Conservation (phyloP, 2,888 invertebrate species). For the Lepetodrilus schrolli region DNA sequence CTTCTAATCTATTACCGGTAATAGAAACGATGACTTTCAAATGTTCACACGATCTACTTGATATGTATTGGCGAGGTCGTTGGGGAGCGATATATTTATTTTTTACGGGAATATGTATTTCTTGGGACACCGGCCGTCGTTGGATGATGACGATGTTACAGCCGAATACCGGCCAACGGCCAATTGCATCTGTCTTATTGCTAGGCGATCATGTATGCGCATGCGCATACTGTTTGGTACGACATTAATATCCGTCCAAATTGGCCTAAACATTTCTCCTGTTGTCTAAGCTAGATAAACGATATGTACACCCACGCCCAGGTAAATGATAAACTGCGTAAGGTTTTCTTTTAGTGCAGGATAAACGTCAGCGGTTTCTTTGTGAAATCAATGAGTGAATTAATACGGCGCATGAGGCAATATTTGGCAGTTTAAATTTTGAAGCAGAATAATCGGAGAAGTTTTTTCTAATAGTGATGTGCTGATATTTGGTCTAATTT, state of each 20-base stretch:
- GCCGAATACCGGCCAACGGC: not conserved
- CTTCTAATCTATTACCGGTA: too few relatives aligned
- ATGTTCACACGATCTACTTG: too few relatives aligned
- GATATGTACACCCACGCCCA: not conserved
- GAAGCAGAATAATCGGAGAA: conserved; percentile 4
- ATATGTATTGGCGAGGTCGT: too few relatives aligned
- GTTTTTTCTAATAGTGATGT: conserved; percentile 9
- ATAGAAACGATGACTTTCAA: too few relatives aligned
- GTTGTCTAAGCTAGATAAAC: not conserved
- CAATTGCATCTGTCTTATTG: conserved; percentile 8
- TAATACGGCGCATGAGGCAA: not conserved
- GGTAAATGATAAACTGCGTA: too few relatives aligned
- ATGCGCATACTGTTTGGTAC: not conserved
- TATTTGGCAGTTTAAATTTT: conserved; percentile 19
- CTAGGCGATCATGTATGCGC: not conserved
- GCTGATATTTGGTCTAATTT: conserved; percentile 15
- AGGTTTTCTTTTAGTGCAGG: too few relatives aligned
- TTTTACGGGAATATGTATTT: too few relatives aligned
- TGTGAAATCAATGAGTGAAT: not conserved
- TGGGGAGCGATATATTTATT: too few relatives aligned
- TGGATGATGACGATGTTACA: not conserved
- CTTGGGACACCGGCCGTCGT: not conserved
- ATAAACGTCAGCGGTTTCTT: not conserved
- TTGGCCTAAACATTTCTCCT: not conserved
- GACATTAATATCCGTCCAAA: not conserved